Base-by-base conservation (phyloP, 2,797 vertebrate species). In the Pteropus rufus region DNA sequence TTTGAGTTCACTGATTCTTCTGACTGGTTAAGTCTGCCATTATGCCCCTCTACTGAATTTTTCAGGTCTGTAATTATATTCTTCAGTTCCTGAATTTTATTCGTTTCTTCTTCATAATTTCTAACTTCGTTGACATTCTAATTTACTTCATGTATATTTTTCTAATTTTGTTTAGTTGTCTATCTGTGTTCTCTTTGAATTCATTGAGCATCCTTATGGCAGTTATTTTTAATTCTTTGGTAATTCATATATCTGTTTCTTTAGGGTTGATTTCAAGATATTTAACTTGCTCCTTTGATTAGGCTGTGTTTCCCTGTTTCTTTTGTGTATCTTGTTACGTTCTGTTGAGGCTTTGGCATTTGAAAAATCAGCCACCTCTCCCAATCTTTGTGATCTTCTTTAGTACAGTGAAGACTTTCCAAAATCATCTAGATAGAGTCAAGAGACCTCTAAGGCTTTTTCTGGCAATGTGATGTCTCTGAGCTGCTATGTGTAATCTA, bases 241-340 rank as follows among this genome's bases (percentile, higher is more conserved):
- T 65, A 46, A 77, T 62, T 56, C 56, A 72, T 46, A 34, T 64
- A 64, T 49, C 11, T 73, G 23, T 62, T 69, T 65, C 62, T 86
- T 92, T 60, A 67, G 7, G 24, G 19, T 72, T 54, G 49, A 3
- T 62, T 94, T 93, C 39, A 41, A 58, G 23, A 91, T 79, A 73
- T 49, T 92, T 93, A 76, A 65, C 52, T 75, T 91, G 46, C 91
- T 96, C 36, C 79, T 79, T 56, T 64, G 49, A 76, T 56, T 83
- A 39, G 21, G 31, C 44, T 3, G 54, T 46, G 69, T 93, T 58
- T 62, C 58, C 52, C 26, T 85, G 24, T 77, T 85, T 52, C 39
- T 60, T 60, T 86, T 92, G 39, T 84, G 16, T 94, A 49, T 12
- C 18, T 92, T 91, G 36, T 73, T 58, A 76, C 58, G 23, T 79